Evolutionary conservation across 2,888 invertebrate species (phyloP).

Genomic region (Mesorhabditis sp.): DNA sequence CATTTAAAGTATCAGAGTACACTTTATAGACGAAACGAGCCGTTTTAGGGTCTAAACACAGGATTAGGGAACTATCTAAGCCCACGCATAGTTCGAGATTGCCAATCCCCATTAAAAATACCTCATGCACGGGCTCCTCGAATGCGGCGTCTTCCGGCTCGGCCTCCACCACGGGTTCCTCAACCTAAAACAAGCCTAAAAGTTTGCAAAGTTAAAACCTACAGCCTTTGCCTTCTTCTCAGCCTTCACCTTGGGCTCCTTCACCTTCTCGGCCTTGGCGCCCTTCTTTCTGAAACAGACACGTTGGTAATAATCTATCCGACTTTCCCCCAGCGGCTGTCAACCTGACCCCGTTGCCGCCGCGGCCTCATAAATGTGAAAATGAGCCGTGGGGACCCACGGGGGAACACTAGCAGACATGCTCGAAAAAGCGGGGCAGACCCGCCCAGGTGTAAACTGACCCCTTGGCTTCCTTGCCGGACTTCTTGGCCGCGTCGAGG

Average conservation of each 20-base stretch:
- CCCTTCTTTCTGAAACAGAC: slow-evolving; percentile 11
- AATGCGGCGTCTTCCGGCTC: not conserved
- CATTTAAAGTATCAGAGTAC: too few relatives aligned
- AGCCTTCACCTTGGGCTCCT: slow-evolving; percentile 20
- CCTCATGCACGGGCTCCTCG: slow-evolving; percentile 3
- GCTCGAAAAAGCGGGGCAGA: not conserved
- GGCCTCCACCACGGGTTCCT: not conserved
- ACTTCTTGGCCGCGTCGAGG: slow-evolving; percentile 34
- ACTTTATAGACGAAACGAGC: too few relatives aligned
- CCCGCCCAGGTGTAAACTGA: not conserved
- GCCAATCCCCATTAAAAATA: not conserved
- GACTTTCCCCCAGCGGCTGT: too few relatives aligned
- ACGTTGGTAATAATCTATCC: too few relatives aligned
- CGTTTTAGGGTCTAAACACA: too few relatives aligned
- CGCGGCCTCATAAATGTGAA: slow-evolving; percentile 3
- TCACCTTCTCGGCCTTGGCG: slow-evolving; percentile 20
- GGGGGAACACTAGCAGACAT: too few relatives aligned
- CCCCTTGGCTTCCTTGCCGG: slow-evolving; percentile 25
- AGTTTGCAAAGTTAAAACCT: not conserved
- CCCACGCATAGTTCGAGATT: too few relatives aligned
- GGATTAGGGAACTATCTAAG: too few relatives aligned
- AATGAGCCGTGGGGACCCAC: not conserved
- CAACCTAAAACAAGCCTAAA: not conserved
- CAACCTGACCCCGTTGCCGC: not conserved
- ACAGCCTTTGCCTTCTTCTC: not conserved